These are phyloP conservation scores for Oxytorus armatus DNA, from an alignment of 2,888 invertebrate genomes.

Conservation along the genomic window DNA sequence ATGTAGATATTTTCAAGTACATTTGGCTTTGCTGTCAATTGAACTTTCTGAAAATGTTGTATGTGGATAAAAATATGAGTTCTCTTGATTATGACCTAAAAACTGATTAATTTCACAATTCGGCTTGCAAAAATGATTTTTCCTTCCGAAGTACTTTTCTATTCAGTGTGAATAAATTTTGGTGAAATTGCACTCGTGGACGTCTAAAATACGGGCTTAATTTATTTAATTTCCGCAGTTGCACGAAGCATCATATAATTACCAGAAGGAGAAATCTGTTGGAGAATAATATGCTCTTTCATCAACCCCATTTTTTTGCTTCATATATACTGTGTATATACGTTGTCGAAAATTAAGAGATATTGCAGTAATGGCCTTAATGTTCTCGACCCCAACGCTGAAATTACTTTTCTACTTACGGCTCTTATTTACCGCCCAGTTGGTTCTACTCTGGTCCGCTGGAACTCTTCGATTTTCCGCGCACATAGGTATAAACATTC, in stretches of 20 bases:
- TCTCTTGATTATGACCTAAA: too few relatives aligned
- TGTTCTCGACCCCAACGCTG: slow-evolving; percentile 70
- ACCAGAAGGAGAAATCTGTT: too few relatives aligned
- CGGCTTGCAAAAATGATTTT: too few relatives aligned
- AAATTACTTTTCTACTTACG: slow-evolving; percentile 82
- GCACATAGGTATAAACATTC: slow-evolving; percentile 33
- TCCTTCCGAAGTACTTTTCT: too few relatives aligned
- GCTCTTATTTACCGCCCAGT: slow-evolving; percentile 81
- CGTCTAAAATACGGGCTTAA: too few relatives aligned
- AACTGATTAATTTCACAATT: too few relatives aligned
- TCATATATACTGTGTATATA: slow-evolving; percentile 58
- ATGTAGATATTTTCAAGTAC: too few relatives aligned
- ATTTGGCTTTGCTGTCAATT: too few relatives aligned
- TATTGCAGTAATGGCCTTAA: slow-evolving; percentile 83
- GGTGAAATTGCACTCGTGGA: too few relatives aligned
- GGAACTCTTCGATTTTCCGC: slow-evolving; percentile 62
- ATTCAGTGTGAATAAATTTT: too few relatives aligned
- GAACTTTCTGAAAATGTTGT: too few relatives aligned
- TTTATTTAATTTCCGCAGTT: slow-evolving; percentile 27
- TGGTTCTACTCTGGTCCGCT: slow-evolving; percentile 72
- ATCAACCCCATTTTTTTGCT: slow-evolving; percentile 29
- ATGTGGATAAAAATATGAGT: too few relatives aligned
- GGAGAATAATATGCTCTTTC: slow-evolving; percentile 67
- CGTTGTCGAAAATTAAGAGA: slow-evolving; percentile 82
- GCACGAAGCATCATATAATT: slow-evolving; percentile 19